phyloP scores from a whole-genome alignment of 2,888 invertebrate genomes.

The Plebejus anna region DNA sequence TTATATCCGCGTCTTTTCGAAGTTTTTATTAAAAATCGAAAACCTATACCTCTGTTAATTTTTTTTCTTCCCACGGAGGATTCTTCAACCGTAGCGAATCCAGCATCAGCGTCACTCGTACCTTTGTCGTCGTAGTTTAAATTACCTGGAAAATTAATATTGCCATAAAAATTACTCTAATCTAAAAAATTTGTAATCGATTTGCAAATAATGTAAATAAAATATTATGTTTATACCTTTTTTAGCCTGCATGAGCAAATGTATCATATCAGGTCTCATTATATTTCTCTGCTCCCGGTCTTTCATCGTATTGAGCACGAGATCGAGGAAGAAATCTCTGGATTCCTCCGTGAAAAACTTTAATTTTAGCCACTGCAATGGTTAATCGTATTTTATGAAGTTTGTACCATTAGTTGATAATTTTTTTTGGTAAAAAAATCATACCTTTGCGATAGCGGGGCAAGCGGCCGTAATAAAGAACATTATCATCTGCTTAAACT shows the following conservation, averaged over 20 bases:
- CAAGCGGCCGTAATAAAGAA: constrained; percentile 37
- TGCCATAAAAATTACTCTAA: not conserved
- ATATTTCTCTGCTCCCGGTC: constrained; percentile 55
- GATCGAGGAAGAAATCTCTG: constrained; percentile 54
- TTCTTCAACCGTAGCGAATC: constrained; percentile 66
- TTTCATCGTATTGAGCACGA: constrained; percentile 56
- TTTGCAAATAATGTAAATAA: not conserved
- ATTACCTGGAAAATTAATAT: constrained; percentile 42
- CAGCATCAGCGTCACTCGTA: constrained; percentile 47
- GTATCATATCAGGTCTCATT: constrained; percentile 69
- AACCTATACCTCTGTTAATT: constrained; percentile 46
- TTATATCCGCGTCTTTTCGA: too few species aligned
- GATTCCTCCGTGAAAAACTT: constrained; percentile 41
- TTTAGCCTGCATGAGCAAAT: constrained; percentile 72
- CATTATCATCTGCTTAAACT: constrained; percentile 39
- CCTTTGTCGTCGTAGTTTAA: constrained; percentile 47
- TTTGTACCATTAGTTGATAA: not conserved
- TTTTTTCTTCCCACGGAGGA: constrained; percentile 54
- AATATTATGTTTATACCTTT: constrained; percentile 44
- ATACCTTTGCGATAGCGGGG: constrained; percentile 38
- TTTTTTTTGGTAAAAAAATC: not conserved
- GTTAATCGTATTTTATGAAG: not conserved
- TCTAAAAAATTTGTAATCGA: not conserved
- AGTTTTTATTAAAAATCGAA: too few species aligned
- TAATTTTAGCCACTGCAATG: constrained; percentile 42